A percentile compares a stretch with the other conserved stretches of the same genome.
Evolutionary conservation across 2,888 invertebrate species (phyloP).

Genomic region (Drosophila gaucha): DNA sequence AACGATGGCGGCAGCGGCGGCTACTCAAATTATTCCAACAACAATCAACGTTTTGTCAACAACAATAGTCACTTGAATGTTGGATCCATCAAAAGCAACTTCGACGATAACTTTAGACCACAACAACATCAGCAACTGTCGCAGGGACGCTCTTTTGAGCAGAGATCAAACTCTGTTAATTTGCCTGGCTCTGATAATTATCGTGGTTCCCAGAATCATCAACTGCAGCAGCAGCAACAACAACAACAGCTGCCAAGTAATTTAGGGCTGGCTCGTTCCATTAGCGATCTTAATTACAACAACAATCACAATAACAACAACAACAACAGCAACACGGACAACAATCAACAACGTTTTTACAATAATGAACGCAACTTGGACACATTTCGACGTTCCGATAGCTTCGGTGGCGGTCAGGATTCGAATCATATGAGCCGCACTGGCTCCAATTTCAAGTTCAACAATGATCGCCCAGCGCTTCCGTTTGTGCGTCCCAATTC

Average conservation of each 20-base stretch:
- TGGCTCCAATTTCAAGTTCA: conserved; percentile 29
- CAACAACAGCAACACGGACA: conserved; percentile 1
- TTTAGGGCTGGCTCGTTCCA: conserved; percentile 24
- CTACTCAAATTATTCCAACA: conserved; percentile 20
- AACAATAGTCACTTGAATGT: conserved; percentile 7
- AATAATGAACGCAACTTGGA: conserved; percentile 38
- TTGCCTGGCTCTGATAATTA: conserved; percentile 5
- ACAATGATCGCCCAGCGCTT: conserved; percentile 22
- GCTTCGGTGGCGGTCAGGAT: conserved; percentile 20
- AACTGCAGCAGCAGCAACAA: not conserved
- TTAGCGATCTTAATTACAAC: conserved; percentile 22
- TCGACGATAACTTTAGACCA: conserved; percentile 31
- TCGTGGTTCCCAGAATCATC: conserved; percentile 5
- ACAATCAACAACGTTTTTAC: conserved; percentile 33
- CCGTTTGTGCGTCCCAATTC: conserved; percentile 12
- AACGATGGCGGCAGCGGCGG: not conserved
- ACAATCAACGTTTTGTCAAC: conserved; percentile 28
- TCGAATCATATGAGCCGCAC: conserved; percentile 16
- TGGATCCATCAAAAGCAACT: conserved; percentile 24
- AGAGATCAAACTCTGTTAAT: conserved; percentile 30
- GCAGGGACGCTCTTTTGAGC: conserved; percentile 30
- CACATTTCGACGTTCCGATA: conserved; percentile 40
- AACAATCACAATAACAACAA: conserved; percentile 7
- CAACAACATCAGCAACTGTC: conserved; percentile 11
- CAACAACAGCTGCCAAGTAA: conserved; percentile 12